Evolutionary conservation across 2,888 invertebrate species (phyloP).

Genomic region (Autographa pulchrina): DNA sequence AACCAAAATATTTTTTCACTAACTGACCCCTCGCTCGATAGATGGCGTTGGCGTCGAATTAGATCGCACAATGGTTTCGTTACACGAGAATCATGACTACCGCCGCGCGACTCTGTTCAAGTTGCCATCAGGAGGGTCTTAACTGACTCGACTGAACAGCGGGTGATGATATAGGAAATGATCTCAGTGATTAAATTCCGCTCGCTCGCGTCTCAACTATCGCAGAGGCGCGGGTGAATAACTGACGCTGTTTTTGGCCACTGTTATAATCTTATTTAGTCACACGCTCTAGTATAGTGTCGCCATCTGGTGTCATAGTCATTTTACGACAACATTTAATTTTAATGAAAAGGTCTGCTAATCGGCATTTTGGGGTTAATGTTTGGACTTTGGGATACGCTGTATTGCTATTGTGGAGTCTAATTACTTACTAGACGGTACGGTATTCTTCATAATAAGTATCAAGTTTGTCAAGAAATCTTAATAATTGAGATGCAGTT

Average conservation of each 20-base stretch:
- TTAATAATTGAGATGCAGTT: too few relatives aligned
- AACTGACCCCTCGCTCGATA: conserved; percentile 50
- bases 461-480: too few relatives aligned
- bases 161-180: conserved; percentile 83
- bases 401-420: too few relatives aligned
- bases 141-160: conserved; percentile 89
- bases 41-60: conserved; percentile 61
- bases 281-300: too few relatives aligned
- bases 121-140: conserved; percentile 84
- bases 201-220: conserved; percentile 78
- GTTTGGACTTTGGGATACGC: too few relatives aligned
- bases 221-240: conserved; percentile 75
- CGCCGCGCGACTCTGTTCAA: accelerated
- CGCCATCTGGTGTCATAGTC: too few relatives aligned
- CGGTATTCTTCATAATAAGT: too few relatives aligned
- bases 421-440: too few relatives aligned
- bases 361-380: too few relatives aligned
- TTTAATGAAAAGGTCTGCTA: too few relatives aligned
- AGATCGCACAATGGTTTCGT: conserved; percentile 65
- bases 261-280: conserved; percentile 15
- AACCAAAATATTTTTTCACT: neutral
- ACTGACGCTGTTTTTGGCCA: conserved; percentile 81
- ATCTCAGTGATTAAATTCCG: conserved; percentile 75
- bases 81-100: conserved; percentile 34
- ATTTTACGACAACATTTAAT: too few relatives aligned